Percentiles rank a stretch among this genome's conserved stretches.
phyloP scores from a whole-genome alignment of 2,113 vertebrate species.

The Actinemys pallida region DNA sequence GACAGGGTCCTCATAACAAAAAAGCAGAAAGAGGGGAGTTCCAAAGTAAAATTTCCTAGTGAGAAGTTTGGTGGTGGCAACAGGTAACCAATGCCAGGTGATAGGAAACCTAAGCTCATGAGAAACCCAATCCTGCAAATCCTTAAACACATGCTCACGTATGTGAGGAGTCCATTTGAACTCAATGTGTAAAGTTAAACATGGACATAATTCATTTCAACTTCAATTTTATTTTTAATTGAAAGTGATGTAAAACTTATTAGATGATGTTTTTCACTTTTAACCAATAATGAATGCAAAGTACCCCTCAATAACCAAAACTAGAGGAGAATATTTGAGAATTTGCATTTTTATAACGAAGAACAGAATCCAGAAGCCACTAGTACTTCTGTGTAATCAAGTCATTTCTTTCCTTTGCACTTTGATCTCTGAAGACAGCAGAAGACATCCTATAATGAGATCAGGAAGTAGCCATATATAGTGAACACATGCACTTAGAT shows the following conservation, averaged over 20 bases:
- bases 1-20: background rate
- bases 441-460: constrained; percentile 27
- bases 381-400: background rate
- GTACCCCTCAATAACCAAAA: background rate
- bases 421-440: background rate
- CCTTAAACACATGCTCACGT: background rate
- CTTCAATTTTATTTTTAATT: background rate
- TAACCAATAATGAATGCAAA: background rate
- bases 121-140: background rate
- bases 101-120: background rate
- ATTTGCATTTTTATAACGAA: background rate
- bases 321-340: background rate
- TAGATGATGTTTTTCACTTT: background rate
- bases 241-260: background rate
- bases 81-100: background rate
- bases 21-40: background rate
- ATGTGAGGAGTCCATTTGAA: background rate
- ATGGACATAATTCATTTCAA: background rate
- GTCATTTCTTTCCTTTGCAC: background rate
- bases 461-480: background rate
- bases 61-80: background rate
- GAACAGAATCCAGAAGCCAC: background rate
- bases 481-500: background rate
- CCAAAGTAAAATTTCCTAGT: background rate
- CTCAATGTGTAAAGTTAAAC: background rate